Conservation (phyloP, 2,888 invertebrate genomes). For the Hypolimnas misippus region DNA sequence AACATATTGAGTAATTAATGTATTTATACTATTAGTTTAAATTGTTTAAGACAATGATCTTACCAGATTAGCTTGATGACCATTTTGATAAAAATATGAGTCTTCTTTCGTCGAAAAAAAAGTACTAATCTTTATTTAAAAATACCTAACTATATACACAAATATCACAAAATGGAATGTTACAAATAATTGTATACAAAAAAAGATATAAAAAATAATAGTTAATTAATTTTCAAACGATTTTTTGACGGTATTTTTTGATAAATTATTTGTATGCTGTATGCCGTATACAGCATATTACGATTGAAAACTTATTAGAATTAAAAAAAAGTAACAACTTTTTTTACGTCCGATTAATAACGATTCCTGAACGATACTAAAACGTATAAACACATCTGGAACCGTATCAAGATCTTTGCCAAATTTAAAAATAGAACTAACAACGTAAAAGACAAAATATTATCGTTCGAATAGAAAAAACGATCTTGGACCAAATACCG, state of each 20-base stretch:
- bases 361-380: constrained; percentile 54
- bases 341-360: constrained; percentile 50
- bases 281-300: constrained; percentile 69
- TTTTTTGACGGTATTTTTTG: constrained; percentile 63
- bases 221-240: constrained; percentile 49
- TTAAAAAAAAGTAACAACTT: neutral
- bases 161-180: constrained; percentile 47
- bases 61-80: constrained; percentile 66
- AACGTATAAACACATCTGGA: constrained; percentile 43
- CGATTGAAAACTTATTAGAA: neutral
- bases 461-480: constrained; percentile 17
- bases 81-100: constrained; percentile 62
- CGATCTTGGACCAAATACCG: constrained; percentile 11
- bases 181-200: constrained; percentile 24
- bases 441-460: constrained; percentile 47
- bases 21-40: too few relatives aligned
- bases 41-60: constrained; percentile 50
- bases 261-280: constrained; percentile 63
- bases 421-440: constrained; percentile 63
- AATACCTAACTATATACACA: constrained; percentile 59
- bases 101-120: constrained; percentile 26
- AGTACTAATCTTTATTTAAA: constrained; percentile 46
- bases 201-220: constrained; percentile 38
- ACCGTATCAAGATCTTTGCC: constrained; percentile 57
- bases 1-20: too few relatives aligned